Evolutionary conservation across 1,140 invertebrate species (phyloP).

Genomic region (Euglossa dilemma): DNA sequence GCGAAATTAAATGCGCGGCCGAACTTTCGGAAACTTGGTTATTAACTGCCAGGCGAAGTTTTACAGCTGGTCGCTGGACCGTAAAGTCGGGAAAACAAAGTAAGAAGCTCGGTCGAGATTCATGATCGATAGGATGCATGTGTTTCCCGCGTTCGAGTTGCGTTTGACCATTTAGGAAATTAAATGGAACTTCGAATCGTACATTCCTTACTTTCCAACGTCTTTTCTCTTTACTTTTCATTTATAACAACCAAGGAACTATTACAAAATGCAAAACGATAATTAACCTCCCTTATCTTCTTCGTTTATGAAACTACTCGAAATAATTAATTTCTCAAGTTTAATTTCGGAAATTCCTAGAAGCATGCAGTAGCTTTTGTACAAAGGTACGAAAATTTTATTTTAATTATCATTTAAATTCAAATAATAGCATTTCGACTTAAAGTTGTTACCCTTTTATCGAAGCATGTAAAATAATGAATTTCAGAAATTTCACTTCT

Average conservation of each 20-base stretch:
- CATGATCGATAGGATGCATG: not conserved
- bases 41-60: slow-evolving; percentile 30
- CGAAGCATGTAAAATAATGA: no score
- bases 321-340: no score
- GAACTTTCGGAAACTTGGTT: slow-evolving; percentile 25
- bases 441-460: not conserved
- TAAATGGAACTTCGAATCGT: not conserved
- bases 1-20: slow-evolving; percentile 29
- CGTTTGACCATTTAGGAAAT: not conserved
- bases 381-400: no score
- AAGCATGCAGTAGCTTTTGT: no score
- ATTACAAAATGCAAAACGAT: no score
- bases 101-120: not conserved
- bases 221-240: not conserved
- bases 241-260: no score
- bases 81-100: slow-evolving; percentile 1
- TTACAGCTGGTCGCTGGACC: not conserved
- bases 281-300: no score
- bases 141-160: not conserved
- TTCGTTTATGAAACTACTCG: no score
- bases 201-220: not conserved
- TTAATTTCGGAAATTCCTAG: no score
- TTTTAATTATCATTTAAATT: no score
- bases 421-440: no score
- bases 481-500: no score